Evolutionary conservation across 1,140 invertebrate genomes (phyloP).

Genomic region (Trichonephila clavata): DNA sequence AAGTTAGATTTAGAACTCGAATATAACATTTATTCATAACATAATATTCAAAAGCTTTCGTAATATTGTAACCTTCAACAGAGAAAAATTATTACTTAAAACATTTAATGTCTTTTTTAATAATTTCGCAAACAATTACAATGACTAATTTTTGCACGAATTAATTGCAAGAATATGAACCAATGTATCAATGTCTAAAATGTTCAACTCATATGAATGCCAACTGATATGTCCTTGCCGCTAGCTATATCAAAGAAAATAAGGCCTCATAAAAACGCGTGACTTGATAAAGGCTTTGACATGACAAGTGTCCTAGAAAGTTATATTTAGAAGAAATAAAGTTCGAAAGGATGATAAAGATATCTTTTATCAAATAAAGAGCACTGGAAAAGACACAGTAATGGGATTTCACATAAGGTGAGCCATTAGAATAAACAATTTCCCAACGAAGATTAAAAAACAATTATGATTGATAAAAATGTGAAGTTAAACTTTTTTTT

Average conservation of each 20-base stretch:
- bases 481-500: not conserved
- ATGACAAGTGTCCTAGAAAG: constrained; percentile 1
- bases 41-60: no score
- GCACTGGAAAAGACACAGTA: not conserved
- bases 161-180: no score
- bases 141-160: no score
- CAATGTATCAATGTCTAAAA: no score
- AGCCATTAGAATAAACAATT: not conserved
- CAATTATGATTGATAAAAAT: not conserved
- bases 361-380: not conserved
- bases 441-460: not conserved
- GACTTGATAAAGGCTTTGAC: not conserved
- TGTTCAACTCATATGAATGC: no score
- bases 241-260: not conserved
- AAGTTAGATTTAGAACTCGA: no score
- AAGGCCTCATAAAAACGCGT: not conserved
- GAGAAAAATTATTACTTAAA: no score
- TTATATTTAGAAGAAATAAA: constrained; percentile 28
- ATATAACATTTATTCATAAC: no score
- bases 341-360: not conserved
- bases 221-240: not conserved
- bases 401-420: not conserved
- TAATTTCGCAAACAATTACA: no score
- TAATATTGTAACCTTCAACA: no score
- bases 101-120: no score